phyloP scores from a whole-genome alignment of 2,888 invertebrate species.

The Drosophila rellima region DNA sequence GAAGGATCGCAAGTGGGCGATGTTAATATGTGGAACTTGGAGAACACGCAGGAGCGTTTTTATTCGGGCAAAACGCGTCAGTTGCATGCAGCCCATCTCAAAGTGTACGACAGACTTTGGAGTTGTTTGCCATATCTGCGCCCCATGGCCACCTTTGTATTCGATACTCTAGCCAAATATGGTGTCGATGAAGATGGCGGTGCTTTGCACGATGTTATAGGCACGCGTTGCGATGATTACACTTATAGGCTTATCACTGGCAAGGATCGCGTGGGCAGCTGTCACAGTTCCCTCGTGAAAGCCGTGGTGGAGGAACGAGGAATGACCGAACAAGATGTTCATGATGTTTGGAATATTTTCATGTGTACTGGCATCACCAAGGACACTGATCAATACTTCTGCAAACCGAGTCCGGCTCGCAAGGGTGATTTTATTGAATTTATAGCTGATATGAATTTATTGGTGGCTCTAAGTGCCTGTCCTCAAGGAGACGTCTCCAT shows the following conservation, averaged over 20 bases:
- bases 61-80: constrained; percentile 87
- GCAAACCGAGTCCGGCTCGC: constrained; percentile 86
- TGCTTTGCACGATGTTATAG: constrained; percentile 86
- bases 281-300: constrained; percentile 86
- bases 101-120: constrained; percentile 86
- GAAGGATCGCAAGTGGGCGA: constrained; percentile 86
- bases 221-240: constrained; percentile 86
- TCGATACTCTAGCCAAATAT: constrained; percentile 85
- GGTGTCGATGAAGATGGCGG: constrained; percentile 86
- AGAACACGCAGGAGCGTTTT: constrained; percentile 85
- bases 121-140: constrained; percentile 86
- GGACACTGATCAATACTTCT: constrained; percentile 86
- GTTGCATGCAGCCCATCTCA: constrained; percentile 85
- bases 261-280: constrained; percentile 84
- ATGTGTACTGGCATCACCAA: constrained; percentile 86
- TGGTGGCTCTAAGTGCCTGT: constrained; percentile 86
- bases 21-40: constrained; percentile 86
- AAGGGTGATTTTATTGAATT: constrained; percentile 87
- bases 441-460: constrained; percentile 86
- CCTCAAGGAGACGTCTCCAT: constrained; percentile 86
- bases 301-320: constrained; percentile 84
- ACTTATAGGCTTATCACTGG: constrained; percentile 86
- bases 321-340: constrained; percentile 86
- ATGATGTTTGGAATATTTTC: constrained; percentile 87
- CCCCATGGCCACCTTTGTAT: constrained; percentile 86